Percentiles rank a stretch among this genome's conserved stretches.
Conservation (phyloP, 2,888 invertebrate species). For the Meghimatium bilineatum region DNA sequence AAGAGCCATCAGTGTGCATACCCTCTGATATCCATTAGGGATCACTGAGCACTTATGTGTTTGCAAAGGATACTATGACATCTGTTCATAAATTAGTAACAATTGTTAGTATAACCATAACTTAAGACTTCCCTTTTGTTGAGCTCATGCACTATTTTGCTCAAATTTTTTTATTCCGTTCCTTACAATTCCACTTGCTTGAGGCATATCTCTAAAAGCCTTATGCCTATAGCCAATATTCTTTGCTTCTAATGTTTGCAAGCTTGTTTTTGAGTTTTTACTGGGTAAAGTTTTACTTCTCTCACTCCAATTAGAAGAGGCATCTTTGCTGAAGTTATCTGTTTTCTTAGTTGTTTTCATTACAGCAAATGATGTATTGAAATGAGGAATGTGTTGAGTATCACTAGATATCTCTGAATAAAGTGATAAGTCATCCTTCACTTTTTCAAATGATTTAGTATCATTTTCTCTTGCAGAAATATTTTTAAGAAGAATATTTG, state of each 20-base stretch:
- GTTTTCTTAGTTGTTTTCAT: background rate
- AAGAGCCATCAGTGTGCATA: too few relatives aligned
- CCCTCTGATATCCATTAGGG: too few relatives aligned
- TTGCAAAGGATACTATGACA: too few relatives aligned
- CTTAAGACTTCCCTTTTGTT: background rate
- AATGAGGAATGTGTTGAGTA: background rate
- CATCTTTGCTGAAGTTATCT: background rate
- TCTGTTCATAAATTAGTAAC: too few relatives aligned
- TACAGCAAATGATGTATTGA: background rate
- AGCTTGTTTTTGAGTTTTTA: background rate
- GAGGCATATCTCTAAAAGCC: constrained; percentile 19
- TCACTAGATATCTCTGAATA: background rate
- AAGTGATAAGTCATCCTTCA: background rate
- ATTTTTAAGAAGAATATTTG: background rate
- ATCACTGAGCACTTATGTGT: too few relatives aligned
- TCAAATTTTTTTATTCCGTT: constrained; percentile 45
- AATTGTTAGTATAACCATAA: too few relatives aligned
- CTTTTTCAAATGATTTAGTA: background rate
- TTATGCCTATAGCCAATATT: constrained; percentile 17
- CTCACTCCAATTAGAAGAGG: background rate
- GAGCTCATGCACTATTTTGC: constrained; percentile 7
- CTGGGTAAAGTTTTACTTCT: constrained; percentile 31
- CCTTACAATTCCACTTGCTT: constrained; percentile 35
- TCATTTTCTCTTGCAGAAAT: background rate
- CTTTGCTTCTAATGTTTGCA: background rate